phyloP scores from a whole-genome alignment of 1,140 invertebrate species.

The Ips typographus region DNA sequence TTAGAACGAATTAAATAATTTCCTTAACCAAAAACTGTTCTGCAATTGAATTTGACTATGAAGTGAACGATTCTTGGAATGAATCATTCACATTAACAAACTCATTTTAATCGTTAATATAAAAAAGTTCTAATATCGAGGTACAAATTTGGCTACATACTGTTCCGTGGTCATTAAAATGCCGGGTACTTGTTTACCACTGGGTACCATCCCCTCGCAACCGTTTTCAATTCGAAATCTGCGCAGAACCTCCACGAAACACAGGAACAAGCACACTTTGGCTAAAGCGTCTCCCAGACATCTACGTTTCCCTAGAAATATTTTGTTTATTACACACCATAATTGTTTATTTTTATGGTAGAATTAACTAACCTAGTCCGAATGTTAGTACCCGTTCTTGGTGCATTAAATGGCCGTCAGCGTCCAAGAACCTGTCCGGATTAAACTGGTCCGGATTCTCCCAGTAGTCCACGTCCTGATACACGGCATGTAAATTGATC shows the following conservation, averaged over 20 bases:
- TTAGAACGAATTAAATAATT: no score
- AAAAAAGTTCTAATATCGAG: neutral
- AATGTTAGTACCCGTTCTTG: conserved; percentile 68
- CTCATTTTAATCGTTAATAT: no score
- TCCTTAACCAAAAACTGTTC: no score
- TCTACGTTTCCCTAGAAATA: conserved; percentile 59
- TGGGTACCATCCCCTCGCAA: conserved; percentile 46
- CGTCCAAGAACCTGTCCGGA: conserved; percentile 71
- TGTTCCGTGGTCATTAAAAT: conserved; percentile 57
- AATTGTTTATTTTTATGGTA: neutral
- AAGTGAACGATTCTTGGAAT: no score
- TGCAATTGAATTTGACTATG: no score
- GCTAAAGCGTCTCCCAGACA: conserved; percentile 66
- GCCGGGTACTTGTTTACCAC: conserved; percentile 53
- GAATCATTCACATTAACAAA: no score
- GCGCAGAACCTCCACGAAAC: conserved; percentile 57
- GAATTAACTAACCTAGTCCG: conserved; percentile 61
- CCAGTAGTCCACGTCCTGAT: conserved; percentile 69
- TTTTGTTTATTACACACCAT: no score
- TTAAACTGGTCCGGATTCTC: conserved; percentile 67
- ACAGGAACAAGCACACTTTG: conserved; percentile 58
- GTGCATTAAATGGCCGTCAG: conserved; percentile 58
- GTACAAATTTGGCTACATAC: conserved; percentile 50
- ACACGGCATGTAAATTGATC: conserved; percentile 66
- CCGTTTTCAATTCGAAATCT: conserved; percentile 54